Evolutionary conservation across 2,113 vertebrate genomes (phyloP).

Genomic region (Epinephelus lanceolatus): DNA sequence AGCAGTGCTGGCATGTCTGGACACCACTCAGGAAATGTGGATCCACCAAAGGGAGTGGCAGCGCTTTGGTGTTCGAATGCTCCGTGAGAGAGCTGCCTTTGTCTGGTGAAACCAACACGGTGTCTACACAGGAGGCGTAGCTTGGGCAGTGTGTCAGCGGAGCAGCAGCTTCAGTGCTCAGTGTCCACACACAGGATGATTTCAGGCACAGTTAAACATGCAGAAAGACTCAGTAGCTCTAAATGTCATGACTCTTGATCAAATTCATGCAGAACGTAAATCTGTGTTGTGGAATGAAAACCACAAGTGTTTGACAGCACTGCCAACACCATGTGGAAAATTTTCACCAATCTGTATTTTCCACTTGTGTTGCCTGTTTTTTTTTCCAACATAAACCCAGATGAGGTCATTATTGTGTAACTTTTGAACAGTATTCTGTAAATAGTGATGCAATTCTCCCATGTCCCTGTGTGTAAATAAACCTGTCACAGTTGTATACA

Average conservation of each 20-base stretch:
- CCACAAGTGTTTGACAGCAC: not conserved
- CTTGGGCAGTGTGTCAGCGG: not conserved
- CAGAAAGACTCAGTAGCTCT: not conserved
- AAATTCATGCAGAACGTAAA: not conserved
- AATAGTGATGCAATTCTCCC: conserved; percentile 17
- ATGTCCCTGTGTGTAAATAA: conserved; percentile 44
- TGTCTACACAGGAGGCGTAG: not conserved
- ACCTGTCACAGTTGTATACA: not conserved
- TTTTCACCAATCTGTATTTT: not conserved
- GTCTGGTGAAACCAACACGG: conserved; percentile 87
- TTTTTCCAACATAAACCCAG: not conserved
- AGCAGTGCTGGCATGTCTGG: conserved; percentile 94
- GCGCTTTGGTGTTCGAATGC: conserved; percentile 94
- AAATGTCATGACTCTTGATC: not conserved
- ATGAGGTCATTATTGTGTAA: not conserved
- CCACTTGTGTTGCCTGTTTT: not conserved
- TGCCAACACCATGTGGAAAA: no score
- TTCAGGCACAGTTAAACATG: not conserved
- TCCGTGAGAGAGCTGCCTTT: conserved; percentile 94
- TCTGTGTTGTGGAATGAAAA: not conserved
- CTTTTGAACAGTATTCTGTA: conserved; percentile 21
- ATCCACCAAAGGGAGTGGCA: conserved; percentile 97
- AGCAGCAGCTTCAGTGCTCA: not conserved
- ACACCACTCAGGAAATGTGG: conserved; percentile 98
- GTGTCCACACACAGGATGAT: not conserved